Evolutionary conservation across 2,888 invertebrate species (phyloP), one percentile per base, ranked within the genome.

Genomic region (Microctonus hyperodae): DNA sequence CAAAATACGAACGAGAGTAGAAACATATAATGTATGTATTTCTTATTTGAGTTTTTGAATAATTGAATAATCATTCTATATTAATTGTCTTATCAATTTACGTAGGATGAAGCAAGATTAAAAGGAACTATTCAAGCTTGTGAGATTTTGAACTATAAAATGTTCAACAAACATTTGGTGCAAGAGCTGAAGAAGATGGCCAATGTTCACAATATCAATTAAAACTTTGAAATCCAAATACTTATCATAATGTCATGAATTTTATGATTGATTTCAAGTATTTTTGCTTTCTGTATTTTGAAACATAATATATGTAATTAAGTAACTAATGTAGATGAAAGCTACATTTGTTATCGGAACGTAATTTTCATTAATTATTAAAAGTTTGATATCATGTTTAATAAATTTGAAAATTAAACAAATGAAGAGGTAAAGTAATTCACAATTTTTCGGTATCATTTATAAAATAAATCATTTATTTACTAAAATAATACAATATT

Each of bases 1-100:
- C 81, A 94, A 92, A 83, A 87, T 97, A 74, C 88, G 97, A 66
- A 91, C 93, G 35, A 96, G 95, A 85, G 89, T 94, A 86, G 98
- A 99, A 85, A 92, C 89, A 11, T 99, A 91, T 82, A 97, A 95
- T 82, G 97, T 95, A 85, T 89, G 90, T 88, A 64, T 11, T 16
- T 28, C 10, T 11, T 59, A 44, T 16, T 9, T 57, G 37, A n/a
- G n/a, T n/a, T 31, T 20, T 16, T 20, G 31, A 35, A 13, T 40
- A 22, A 3, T 31, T 50, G n/a, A 40, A 51, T 31, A 40, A 75
- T 59, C n/a, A 58, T 59, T 63, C 20, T 64, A 62, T 50, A 68
- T 57, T 50, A 28, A 60, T 60, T 9, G 23, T n/a, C 3, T 51
- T 25, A 44, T 40, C 44, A 25, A 25, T 70, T 70, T 76, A 86